A percentile compares a stretch with the other conserved stretches of the same genome.
phyloP scores from a whole-genome alignment of 2,113 vertebrate species.

The Cavia porcellus region DNA sequence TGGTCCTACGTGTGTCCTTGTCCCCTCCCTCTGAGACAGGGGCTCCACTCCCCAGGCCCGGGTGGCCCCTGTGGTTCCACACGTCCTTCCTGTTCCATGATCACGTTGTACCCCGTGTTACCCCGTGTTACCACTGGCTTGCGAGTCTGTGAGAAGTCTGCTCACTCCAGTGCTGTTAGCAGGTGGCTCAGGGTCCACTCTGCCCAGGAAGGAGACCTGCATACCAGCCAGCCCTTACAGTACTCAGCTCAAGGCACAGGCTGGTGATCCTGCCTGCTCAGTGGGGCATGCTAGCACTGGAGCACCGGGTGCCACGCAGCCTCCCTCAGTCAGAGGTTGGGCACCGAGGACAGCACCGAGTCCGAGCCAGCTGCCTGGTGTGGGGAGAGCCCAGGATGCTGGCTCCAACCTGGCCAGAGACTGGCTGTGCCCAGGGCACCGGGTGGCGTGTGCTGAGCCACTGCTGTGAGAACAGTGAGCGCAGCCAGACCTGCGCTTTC shows the following conservation, averaged over 20 bases:
- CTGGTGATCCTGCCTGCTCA: neutral
- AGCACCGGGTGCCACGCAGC: neutral
- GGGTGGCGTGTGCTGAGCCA: neutral
- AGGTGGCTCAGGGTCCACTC: neutral
- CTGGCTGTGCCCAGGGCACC: neutral
- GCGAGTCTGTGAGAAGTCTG: neutral
- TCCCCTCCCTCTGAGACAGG: neutral
- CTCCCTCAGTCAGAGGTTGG: neutral
- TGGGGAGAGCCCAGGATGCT: neutral
- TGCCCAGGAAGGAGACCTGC: neutral
- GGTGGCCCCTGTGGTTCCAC: neutral
- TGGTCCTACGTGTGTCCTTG: neutral
- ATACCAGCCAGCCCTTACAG: no score
- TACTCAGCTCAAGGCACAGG: neutral
- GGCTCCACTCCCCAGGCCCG: neutral
- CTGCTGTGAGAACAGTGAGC: no score
- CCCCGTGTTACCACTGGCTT: neutral
- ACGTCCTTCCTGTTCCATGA: neutral
- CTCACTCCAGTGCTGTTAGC: neutral
- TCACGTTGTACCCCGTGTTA: neutral
- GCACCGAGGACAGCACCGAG: neutral
- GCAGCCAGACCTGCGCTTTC: no score
- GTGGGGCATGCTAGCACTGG: neutral
- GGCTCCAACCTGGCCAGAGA: neutral
- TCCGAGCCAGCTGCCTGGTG: neutral